Percentiles rank a stretch among this genome's conserved stretches.
phyloP scores from a whole-genome alignment of 2,113 vertebrate species.

The Chitala chitala region DNA sequence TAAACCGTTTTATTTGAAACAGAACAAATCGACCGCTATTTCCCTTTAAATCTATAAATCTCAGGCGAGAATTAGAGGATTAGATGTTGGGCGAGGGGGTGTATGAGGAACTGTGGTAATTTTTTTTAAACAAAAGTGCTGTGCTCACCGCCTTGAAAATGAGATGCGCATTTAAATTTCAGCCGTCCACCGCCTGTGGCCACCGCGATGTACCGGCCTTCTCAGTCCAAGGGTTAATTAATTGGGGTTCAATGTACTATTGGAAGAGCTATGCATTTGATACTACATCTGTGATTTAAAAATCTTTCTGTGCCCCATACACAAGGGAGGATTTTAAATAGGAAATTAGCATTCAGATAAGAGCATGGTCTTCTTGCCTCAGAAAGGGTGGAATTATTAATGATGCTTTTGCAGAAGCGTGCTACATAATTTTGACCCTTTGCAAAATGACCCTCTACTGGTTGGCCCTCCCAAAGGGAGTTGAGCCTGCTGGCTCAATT shows the following conservation, averaged over 20 bases:
- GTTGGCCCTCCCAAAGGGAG: constrained; percentile 40
- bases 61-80: constrained; percentile 83
- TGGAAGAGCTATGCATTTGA: constrained; percentile 82
- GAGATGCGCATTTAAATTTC: constrained; percentile 98
- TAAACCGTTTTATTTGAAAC: constrained; percentile 66
- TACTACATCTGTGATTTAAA: constrained; percentile 94
- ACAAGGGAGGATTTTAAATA: constrained; percentile 91
- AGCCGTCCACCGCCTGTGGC: constrained; percentile 82
- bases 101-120: constrained; percentile 65
- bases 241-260: constrained; percentile 81
- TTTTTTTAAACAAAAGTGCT: constrained; percentile 75
- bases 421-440: constrained; percentile 72
- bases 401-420: constrained; percentile 71
- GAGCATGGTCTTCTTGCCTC: constrained; percentile 76
- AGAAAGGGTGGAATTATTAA: constrained; percentile 81
- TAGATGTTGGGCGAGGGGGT: constrained; percentile 68
- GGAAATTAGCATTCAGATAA: constrained; percentile 99
- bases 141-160: constrained; percentile 84
- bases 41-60: constrained; percentile 76
- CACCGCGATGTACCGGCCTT: constrained; percentile 76
- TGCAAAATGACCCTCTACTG: constrained; percentile 57
- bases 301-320: constrained; percentile 79
- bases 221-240: constrained; percentile 91
- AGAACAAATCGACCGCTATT: constrained; percentile 62
- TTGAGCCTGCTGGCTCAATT: constrained; percentile 21